These are phyloP conservation scores for Hylomyscus alleni DNA, from an alignment of 2,797 vertebrate species.

Conservation along the genomic window DNA sequence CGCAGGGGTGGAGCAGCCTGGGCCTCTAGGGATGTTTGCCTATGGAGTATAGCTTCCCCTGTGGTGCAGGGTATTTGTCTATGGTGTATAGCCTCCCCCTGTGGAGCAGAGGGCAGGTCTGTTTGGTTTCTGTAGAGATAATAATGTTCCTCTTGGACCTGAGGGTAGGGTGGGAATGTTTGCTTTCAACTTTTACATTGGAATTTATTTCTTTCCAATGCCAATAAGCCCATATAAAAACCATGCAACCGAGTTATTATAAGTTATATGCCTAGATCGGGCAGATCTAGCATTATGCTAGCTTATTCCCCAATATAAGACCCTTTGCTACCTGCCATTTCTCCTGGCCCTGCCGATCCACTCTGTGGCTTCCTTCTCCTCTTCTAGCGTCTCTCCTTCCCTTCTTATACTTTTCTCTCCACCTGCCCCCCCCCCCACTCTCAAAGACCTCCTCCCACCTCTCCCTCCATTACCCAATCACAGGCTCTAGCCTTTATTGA, in stretches of 20 bases:
- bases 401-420: not conserved
- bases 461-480: no score
- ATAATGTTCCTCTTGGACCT: not conserved
- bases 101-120: not conserved
- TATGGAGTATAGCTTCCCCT: not conserved
- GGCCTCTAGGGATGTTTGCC: conserved; percentile 47
- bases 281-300: not conserved
- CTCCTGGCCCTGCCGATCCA: not conserved
- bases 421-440: not conserved
- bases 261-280: not conserved
- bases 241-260: not conserved
- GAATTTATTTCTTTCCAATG: not conserved
- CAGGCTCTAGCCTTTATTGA: no score
- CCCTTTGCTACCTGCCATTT: not conserved
- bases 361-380: not conserved
- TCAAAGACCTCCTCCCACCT: not conserved
- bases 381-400: no score
- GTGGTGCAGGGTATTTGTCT: not conserved
- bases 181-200: not conserved
- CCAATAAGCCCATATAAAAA: not conserved
- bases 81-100: not conserved
- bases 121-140: not conserved
- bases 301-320: not conserved
- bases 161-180: not conserved
- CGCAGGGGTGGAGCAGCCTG: not conserved